Evolutionary conservation across 2,797 vertebrate genomes (phyloP).

Genomic region (Vespertilio murinus): DNA sequence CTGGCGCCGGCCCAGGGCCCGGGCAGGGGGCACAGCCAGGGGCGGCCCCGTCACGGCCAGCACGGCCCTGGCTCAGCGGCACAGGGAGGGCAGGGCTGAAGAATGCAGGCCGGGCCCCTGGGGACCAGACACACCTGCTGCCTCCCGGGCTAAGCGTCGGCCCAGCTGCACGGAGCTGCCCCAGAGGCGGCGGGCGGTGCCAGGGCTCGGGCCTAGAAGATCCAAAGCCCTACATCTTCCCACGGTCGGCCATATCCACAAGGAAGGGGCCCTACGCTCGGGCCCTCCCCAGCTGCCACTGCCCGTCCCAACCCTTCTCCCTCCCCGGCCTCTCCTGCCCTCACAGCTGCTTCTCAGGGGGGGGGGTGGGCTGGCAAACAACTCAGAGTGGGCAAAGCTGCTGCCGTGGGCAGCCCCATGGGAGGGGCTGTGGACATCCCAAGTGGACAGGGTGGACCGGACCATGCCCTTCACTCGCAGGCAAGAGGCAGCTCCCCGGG

Average conservation of each 20-base stretch:
- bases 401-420: accelerated
- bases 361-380: background rate
- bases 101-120: background rate
- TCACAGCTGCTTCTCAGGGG: background rate
- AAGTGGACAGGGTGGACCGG: background rate
- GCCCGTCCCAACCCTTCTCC: no score
- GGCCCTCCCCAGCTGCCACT: background rate
- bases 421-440: background rate
- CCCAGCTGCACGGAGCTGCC: background rate
- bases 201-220: background rate
- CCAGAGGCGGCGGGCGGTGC: background rate
- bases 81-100: background rate
- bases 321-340: background rate
- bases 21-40: background rate
- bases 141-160: background rate
- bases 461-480: background rate
- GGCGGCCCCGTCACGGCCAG: accelerated
- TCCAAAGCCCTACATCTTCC: background rate
- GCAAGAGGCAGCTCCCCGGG: background rate
- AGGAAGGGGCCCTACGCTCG: background rate
- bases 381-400: background rate
- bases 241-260: background rate
- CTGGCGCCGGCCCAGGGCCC: background rate
- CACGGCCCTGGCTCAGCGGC: background rate
- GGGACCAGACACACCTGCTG: background rate